phyloP scores from a whole-genome alignment of 2,888 invertebrate species.

The Ferrisia virgata region DNA sequence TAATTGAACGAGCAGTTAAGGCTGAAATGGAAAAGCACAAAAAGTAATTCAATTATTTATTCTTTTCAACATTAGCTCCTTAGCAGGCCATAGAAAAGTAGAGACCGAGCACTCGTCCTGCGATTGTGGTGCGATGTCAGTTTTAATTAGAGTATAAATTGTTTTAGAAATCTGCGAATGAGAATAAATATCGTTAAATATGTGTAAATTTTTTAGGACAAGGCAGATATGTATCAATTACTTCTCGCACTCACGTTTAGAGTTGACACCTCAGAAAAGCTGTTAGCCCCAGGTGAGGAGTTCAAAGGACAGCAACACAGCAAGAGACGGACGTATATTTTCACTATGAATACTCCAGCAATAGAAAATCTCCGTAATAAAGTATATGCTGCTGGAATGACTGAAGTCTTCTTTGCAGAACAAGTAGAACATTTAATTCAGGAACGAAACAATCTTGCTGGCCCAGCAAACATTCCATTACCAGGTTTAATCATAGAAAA shows the following conservation, averaged over 20 bases:
- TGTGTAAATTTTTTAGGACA: neutral
- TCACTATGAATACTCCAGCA: neutral
- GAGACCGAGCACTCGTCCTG: neutral
- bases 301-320: neutral
- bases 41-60: neutral
- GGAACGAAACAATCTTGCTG: neutral
- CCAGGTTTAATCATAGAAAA: neutral
- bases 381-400: neutral
- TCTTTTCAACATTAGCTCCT: neutral
- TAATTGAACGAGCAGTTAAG: neutral
- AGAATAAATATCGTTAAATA: too few relatives aligned
- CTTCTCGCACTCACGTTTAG: neutral
- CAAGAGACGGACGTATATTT: neutral
- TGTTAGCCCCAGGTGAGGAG: neutral
- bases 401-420: neutral
- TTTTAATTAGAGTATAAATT: too few relatives aligned
- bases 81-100: neutral
- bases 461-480: neutral
- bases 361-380: neutral
- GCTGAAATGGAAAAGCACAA: neutral
- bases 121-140: neutral
- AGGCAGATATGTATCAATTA: neutral
- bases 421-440: neutral
- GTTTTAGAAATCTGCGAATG: too few relatives aligned
- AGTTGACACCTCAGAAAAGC: neutral